Evolutionary conservation across 37 sponge, comb jelly and placozoan genomes (phyloP).

Genomic region (Beroe forskalii): DNA sequence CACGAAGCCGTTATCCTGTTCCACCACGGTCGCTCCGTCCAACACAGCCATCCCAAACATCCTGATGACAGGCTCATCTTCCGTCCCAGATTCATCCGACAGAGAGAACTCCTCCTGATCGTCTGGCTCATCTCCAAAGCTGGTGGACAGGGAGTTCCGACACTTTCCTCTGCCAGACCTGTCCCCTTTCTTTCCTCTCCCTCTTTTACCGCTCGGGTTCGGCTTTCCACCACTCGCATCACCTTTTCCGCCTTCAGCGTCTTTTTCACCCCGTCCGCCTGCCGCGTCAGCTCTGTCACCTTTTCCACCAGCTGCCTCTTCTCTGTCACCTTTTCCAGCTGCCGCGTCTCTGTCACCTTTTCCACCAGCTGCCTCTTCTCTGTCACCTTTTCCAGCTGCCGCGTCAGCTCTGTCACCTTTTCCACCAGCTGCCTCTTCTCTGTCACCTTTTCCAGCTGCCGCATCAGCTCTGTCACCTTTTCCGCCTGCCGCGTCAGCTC

Average conservation of each 20-base stretch:
- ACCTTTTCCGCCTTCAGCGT: neutral
- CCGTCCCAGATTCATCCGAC: neutral
- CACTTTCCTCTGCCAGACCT: slow-evolving; percentile 14
- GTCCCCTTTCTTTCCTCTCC: neutral
- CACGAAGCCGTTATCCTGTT: neutral
- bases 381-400: too few relatives aligned
- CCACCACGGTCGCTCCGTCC: neutral
- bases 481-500: too few relatives aligned
- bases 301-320: too few relatives aligned
- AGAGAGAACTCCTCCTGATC: slow-evolving; percentile 15
- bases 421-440: too few relatives aligned
- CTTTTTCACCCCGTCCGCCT: neutral
- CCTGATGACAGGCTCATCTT: neutral
- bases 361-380: too few relatives aligned
- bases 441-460: too few relatives aligned
- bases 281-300: too few relatives aligned
- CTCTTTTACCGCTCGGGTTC: neutral
- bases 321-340: too few relatives aligned
- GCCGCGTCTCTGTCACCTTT: too few relatives aligned
- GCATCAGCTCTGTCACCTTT: too few relatives aligned
- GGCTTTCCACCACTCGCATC: neutral
- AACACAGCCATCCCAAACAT: neutral
- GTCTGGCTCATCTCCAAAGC: slow-evolving; percentile 23
- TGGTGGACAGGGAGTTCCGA: slow-evolving; percentile 26
- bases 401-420: too few relatives aligned